Conservation (phyloP, 2,888 invertebrate species). For the Chaetogeoica ovagalla region DNA sequence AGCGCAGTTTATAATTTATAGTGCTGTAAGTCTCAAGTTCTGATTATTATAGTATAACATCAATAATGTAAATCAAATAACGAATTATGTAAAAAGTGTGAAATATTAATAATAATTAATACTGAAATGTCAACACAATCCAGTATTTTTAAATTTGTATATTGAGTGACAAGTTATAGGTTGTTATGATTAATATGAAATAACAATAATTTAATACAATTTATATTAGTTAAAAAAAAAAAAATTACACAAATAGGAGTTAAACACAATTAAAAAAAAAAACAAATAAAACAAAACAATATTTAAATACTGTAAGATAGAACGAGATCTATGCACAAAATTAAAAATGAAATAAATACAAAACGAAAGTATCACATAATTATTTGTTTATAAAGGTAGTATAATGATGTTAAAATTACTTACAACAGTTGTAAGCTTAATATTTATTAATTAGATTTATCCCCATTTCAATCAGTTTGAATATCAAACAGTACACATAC, state of each 20-base stretch:
- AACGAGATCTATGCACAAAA: constrained; percentile 16
- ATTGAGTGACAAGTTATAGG: not conserved
- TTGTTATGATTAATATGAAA: not conserved
- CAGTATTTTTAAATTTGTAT: not conserved
- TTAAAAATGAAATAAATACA: constrained; percentile 26
- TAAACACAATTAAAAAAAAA: constrained; percentile 22
- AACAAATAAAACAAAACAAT: constrained; percentile 19
- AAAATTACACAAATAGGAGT: constrained; percentile 30
- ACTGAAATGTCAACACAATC: constrained; percentile 1
- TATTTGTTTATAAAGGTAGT: constrained; percentile 10
- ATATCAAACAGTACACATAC: not conserved
- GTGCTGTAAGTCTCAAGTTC: no score
- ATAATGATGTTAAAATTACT: constrained; percentile 22
- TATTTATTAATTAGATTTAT: not conserved
- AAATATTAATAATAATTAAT: constrained; percentile 19
- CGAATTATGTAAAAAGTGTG: not conserved
- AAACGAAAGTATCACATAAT: constrained; percentile 32
- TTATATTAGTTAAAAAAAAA: not conserved
- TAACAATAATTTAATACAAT: not conserved
- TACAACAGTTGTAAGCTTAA: constrained; percentile 18
- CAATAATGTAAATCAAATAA: not conserved
- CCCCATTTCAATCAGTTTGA: not conserved
- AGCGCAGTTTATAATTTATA: no score
- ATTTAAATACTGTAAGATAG: constrained; percentile 12
- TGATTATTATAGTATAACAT: no score